A percentile compares a stretch with the other conserved stretches of the same genome.
These are phyloP conservation scores for Drosophila putrida DNA, from an alignment of 2,888 invertebrate genomes.

Conservation along the genomic window DNA sequence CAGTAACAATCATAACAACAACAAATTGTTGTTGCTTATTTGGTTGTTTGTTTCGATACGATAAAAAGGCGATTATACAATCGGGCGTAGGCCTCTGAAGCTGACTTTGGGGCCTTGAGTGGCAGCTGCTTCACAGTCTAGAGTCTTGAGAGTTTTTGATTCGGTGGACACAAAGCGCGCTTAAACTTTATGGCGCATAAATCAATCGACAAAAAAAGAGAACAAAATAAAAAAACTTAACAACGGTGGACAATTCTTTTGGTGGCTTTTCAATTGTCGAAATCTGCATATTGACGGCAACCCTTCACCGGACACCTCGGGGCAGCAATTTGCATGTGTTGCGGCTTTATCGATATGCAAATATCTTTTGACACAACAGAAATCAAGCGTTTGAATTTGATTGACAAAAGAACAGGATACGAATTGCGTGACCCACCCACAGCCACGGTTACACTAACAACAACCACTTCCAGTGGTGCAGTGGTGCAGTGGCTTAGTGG, in stretches of 20 bases:
- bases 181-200: conserved; percentile 75
- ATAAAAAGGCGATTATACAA: conserved; percentile 56
- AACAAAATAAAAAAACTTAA: conserved; percentile 12
- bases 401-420: conserved; percentile 75
- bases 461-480: conserved; percentile 1
- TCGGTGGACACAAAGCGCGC: conserved; percentile 58
- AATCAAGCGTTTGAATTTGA: conserved; percentile 60
- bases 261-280: conserved; percentile 19
- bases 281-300: conserved; percentile 69
- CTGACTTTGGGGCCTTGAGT: conserved; percentile 16
- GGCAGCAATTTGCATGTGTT: conserved; percentile 26
- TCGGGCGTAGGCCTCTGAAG: conserved; percentile 57
- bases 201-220: conserved; percentile 51
- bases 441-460: conserved; percentile 11
- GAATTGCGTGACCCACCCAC: conserved; percentile 56
- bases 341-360: conserved; percentile 55
- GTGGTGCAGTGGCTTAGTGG: too few relatives aligned
- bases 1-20: conserved; percentile 3
- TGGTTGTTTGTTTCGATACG: conserved; percentile 27
- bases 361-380: conserved; percentile 32
- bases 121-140: conserved; percentile 14
- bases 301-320: conserved; percentile 58
- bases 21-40: conserved; percentile 20
- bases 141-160: conserved; percentile 40
- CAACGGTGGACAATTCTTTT: conserved; percentile 55